phyloP scores from a whole-genome alignment of 1,140 invertebrate species.

The Glomeris maerens region DNA sequence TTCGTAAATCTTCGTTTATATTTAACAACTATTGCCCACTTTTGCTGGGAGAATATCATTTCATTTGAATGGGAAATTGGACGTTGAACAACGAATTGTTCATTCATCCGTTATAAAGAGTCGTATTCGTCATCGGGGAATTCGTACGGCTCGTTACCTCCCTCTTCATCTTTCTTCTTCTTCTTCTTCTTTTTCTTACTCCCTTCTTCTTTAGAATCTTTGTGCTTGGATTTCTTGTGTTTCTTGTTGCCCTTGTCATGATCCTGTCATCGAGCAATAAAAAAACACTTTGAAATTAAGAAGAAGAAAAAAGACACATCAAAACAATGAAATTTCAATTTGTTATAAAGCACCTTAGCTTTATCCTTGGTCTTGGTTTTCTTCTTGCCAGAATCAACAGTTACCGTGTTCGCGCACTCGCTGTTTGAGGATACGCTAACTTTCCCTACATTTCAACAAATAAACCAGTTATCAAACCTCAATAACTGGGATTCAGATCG shows the following conservation, averaged over 20 bases:
- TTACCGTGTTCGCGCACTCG: slow-evolving; percentile 17
- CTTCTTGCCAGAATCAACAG: slow-evolving; percentile 17
- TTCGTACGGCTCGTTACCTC: slow-evolving; percentile 43
- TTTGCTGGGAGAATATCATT: no score
- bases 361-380: slow-evolving; percentile 14
- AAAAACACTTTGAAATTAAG: not conserved
- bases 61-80: no score
- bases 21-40: no score
- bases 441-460: slow-evolving; percentile 7
- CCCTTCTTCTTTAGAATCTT: slow-evolving; percentile 28
- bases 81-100: no score
- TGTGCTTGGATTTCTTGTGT: slow-evolving; percentile 24
- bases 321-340: not conserved
- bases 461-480: slow-evolving; percentile 7
- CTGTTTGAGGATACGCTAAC: slow-evolving; percentile 13
- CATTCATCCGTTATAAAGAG: no score
- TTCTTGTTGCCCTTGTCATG: slow-evolving; percentile 41
- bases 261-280: slow-evolving; percentile 19
- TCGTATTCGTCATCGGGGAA: slow-evolving; percentile 51
- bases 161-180: slow-evolving; percentile 27
- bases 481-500: slow-evolving; percentile 10
- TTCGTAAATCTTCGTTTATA: no score
- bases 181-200: slow-evolving; percentile 33
- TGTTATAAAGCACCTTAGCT: not conserved
- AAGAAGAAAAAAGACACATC: not conserved